phyloP scores from a whole-genome alignment of 2,113 vertebrate species.

The Machaerirhynchus nigripectus region DNA sequence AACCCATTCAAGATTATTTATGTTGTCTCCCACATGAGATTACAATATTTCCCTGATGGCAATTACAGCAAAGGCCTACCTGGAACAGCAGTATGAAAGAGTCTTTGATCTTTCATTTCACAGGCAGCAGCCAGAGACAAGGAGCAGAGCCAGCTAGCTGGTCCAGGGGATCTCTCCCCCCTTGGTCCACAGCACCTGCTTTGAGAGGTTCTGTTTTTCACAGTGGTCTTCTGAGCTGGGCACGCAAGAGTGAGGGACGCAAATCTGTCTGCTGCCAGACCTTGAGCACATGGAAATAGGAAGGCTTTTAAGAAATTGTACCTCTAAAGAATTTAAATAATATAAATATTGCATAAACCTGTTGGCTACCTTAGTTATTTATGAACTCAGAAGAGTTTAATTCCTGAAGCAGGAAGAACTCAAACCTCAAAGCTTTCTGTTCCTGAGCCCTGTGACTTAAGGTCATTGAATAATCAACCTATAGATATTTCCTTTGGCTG shows the following conservation, averaged over 20 bases:
- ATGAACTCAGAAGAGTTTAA: neutral
- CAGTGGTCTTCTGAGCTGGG: neutral
- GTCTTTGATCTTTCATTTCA: neutral
- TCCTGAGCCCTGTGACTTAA: neutral
- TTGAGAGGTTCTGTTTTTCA: neutral
- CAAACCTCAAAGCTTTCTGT: neutral
- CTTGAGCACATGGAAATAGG: neutral
- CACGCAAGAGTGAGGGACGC: neutral
- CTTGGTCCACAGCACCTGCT: neutral
- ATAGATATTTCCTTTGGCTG: neutral
- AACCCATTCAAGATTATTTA: constrained; percentile 16
- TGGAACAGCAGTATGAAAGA: neutral
- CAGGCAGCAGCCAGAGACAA: neutral
- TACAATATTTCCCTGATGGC: neutral
- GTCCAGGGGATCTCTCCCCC: neutral
- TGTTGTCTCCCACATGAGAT: neutral
- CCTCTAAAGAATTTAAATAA: neutral
- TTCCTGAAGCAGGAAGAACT: neutral
- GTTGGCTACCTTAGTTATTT: neutral
- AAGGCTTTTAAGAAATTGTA: neutral
- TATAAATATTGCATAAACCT: constrained; percentile 1
- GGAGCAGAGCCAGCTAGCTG: neutral
- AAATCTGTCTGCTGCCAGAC: neutral
- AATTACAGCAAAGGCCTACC: neutral
- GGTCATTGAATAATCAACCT: neutral